These are phyloP conservation scores for Samia ricini DNA, from an alignment of 1,140 invertebrate species.

Conservation along the genomic window DNA sequence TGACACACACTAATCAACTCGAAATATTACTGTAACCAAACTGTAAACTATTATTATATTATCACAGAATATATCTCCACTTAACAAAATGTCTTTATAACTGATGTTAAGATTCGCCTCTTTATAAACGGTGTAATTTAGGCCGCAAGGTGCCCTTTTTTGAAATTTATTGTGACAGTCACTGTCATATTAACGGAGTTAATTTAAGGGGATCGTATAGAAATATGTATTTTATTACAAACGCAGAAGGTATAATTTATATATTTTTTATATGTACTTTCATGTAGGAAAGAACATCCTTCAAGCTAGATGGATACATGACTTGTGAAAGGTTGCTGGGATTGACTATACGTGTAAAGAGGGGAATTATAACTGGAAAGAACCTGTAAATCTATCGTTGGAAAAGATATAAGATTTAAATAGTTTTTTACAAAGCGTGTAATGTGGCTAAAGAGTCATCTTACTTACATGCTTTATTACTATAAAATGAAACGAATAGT, in stretches of 20 bases:
- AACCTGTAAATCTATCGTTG: no score
- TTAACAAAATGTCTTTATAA: constrained; percentile 11
- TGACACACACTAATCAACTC: no score
- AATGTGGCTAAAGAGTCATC: no score
- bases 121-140: constrained; percentile 24
- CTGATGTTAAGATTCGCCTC: constrained; percentile 28
- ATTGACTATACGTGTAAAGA: background rate
- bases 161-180: constrained; percentile 46
- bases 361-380: no score
- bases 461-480: no score
- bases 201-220: constrained; percentile 39
- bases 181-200: constrained; percentile 56
- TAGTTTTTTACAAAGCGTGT: no score
- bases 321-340: no score
- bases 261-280: background rate
- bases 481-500: no score
- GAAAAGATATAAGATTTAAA: no score
- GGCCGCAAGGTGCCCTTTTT: constrained; percentile 27
- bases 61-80: no score
- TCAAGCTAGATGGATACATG: background rate
- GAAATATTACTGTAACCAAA: no score
- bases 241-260: constrained; percentile 5
- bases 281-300: background rate
- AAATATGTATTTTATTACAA: constrained; percentile 33
- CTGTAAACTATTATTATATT: no score